Percentiles rank a stretch among this genome's conserved stretches.
Conservation (phyloP, 2,113 vertebrate genomes). For the Brachypteracias leptosomus region DNA sequence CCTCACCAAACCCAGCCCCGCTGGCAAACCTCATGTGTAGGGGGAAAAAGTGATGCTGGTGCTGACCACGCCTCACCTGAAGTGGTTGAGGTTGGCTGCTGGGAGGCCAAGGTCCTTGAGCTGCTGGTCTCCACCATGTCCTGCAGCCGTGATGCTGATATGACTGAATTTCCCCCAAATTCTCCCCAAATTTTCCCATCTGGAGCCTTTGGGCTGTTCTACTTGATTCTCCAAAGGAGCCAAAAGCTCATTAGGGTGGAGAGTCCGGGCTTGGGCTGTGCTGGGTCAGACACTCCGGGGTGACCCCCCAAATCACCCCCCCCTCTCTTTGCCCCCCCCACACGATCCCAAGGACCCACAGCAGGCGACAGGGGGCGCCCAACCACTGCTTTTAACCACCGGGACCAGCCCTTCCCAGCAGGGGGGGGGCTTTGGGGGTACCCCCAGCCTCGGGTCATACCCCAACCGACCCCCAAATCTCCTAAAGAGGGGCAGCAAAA, state of each 20-base stretch:
- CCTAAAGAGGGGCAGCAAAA: not conserved
- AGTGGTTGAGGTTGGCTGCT: not conserved
- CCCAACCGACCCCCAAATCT: not conserved
- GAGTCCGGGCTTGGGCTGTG: accelerated
- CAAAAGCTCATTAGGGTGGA: accelerated
- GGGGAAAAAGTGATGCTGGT: not conserved
- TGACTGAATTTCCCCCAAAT: not conserved
- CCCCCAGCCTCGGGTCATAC: not conserved
- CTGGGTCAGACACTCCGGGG: too few species aligned
- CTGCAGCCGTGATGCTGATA: not conserved
- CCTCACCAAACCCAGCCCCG: accelerated
- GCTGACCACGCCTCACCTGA: accelerated
- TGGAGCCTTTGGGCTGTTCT: not conserved
- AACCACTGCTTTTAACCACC: not conserved
- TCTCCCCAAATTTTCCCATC: not conserved
- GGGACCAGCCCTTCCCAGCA: not conserved
- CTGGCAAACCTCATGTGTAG: too few species aligned
- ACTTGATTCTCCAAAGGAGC: not conserved
- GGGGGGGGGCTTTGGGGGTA: not conserved
- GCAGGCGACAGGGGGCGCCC: constrained; percentile 53
- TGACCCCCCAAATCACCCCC: too few species aligned
- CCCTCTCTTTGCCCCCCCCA: not conserved
- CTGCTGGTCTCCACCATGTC: too few species aligned
- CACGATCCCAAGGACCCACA: not conserved
- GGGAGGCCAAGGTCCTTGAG: not conserved